A percentile compares a stretch with the other conserved stretches of the same genome.
Evolutionary conservation across 1,140 invertebrate species (phyloP).

Genomic region (Arion vulgaris): DNA sequence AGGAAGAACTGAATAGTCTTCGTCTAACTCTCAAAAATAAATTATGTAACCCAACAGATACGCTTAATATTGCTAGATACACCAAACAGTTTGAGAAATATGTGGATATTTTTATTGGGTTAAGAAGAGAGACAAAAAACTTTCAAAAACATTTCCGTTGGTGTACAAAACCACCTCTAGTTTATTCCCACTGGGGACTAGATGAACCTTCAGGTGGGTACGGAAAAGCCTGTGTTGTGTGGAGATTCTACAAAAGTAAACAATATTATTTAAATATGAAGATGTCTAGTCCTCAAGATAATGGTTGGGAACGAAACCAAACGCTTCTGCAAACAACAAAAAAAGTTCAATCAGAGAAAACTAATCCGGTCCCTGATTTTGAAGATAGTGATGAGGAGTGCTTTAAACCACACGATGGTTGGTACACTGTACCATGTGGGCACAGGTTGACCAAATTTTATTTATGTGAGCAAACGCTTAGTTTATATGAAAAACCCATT

Average conservation of each 20-base stretch:
- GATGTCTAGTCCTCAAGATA: no score
- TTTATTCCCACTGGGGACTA: not conserved
- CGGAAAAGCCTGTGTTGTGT: not conserved
- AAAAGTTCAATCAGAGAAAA: not conserved
- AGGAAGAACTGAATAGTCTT: not conserved
- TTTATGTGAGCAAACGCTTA: not conserved
- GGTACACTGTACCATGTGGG: not conserved
- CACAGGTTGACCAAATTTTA: not conserved
- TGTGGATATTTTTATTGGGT: constrained; percentile 3
- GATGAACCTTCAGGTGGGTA: not conserved
- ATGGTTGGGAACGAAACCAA: not conserved
- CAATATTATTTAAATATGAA: no score
- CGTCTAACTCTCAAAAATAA: not conserved
- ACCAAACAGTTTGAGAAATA: not conserved
- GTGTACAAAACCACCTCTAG: not conserved
- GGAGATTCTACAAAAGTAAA: not conserved
- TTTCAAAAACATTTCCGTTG: not conserved
- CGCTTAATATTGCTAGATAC: not conserved
- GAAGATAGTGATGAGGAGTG: not conserved
- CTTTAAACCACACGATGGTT: not conserved
- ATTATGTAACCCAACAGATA: not conserved
- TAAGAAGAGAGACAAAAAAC: not conserved
- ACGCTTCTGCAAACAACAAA: not conserved
- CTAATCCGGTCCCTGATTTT: not conserved
- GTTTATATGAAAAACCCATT: not conserved